Evolutionary conservation across 2,113 vertebrate species (phyloP), one percentile per base, ranked within the genome.

Genomic region (Uria aalge): DNA sequence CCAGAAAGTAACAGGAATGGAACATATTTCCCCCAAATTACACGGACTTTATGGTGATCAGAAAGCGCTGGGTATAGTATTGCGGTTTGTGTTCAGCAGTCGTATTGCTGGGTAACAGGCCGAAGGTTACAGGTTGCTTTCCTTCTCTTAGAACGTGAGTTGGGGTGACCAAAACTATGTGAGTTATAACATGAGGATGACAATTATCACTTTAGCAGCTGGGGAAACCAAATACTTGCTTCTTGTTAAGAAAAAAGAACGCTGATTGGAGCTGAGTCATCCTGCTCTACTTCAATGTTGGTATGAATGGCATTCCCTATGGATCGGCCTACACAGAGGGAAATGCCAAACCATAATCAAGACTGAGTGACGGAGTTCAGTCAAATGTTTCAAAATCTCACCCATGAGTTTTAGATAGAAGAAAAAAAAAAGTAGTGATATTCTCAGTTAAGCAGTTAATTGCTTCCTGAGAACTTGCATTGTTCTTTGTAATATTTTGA

Each of bases 231-330:
- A 64, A 32, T 43, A 10, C 29, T 90, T 55, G 47, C 50, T 84
- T 55, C 38, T 82, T 72, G 73, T 52, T 57, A 47, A 59, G 62
- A 80, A 53, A 80, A 90, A 85, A 59, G 66, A 84, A 94, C 81
- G 69, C 76, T 93, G 92, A 90, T 96, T 79, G 87, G 85, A 85
- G 67, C 77, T 92, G 93, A 69, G 81, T 97, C 94, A 96, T 41
- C 87, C n/a, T 84, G 62, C 80, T 72, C 30, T 93, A 45, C 50
- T 84, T 74, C 67, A 63, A 14, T 10, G 53, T 32, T 92, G 78
- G 64, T 76, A 72, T 91, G 92, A 94, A 68, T 45, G 78, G 91
- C 73, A 73, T 94, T 96, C 94, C 71, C 48, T 48, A 50, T 59
- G 85, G 66, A 74, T 62, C 18, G 29, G 64, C 63, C 78, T 80